Base-by-base conservation (phyloP, 2,888 invertebrate genomes). In the Vannuccia rotundouncinata region DNA sequence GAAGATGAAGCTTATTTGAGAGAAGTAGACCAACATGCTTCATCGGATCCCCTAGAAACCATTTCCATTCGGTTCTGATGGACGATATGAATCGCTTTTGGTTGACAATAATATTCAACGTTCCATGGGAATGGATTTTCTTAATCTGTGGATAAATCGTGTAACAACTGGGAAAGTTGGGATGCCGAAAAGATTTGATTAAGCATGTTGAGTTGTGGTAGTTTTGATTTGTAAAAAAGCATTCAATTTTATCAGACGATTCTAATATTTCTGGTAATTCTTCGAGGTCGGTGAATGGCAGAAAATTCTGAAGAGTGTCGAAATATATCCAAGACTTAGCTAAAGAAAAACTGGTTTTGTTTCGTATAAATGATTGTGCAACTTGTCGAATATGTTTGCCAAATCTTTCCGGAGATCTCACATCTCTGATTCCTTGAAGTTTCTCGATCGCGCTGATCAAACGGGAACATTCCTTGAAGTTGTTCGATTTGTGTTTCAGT, bases 31-130 rank as follows among this genome's bases (percentile, higher is more conserved):
- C 66, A 22, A 22, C 22, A 22, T 13, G 22, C 25, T 22, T 5
- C 25, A 66, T n/a, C 2, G 66, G 66, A 66, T 66, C 66, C 2
- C 66, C 66, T 66, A 66, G 22, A 22, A 66, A 66, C 66, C 66
- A 66, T 22, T 22, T 66, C 66, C 66, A 66, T 27, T 66, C 66
- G 25, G 13, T 66, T 66, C 2, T 2, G 25, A 66, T 5, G 25
- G 66, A 5, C 10, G 66, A 22, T 22, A 13, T 66, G 5, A 66
- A 22, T 22, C 25, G 66, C 25, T 66, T 66, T 22, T 22, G 66
- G 10, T 13, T 66, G 25, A 66, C 66, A 66, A 66, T 66, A 2
- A 66, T 66, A 22, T 66, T 66, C 66, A 66, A 22, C 25, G 5
- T 22, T 5, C 66, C 22, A 66, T 66, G 25, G 25, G 25, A 66